Evolutionary conservation across 2,113 vertebrate genomes (phyloP), one percentile per base, ranked within the genome.

Genomic region (Notarius lentiginosus): DNA sequence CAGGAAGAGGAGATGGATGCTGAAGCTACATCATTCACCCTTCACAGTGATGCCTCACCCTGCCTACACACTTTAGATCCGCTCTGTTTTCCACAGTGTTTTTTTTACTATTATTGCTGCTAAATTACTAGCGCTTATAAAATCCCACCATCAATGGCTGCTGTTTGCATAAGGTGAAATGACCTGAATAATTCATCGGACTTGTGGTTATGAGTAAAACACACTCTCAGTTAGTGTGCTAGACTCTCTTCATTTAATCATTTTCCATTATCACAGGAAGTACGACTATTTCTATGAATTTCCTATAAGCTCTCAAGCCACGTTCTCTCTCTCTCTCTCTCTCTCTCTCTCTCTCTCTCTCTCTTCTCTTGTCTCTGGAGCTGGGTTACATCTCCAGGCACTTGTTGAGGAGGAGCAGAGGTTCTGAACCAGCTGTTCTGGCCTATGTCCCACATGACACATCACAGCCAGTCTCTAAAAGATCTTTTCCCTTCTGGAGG

Each of bases 351-450:
- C 60, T 79, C 53, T 53, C 53, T 53, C 53, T 79, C 63, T 80
- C 51, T 83, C 20, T 20, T 77, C 30, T 51, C 60, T 79, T 53
- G 63, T 84, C 84, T 88, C 87, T 63, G 41, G 66, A 86, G 90
- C 76, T 85, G 79, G 61, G 82, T 77, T 53, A 41, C 66, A 47
- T 90, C 89, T 90, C 89, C 68, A 85, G 90, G 77, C 85, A 90
- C 92, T 88, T 89, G 91, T 92, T 90, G 91, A 90, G 82, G 86
- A 87, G 85, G 91, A 84, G 89, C 84, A 89, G 86, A 89, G 91
- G 90, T 90, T 90, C 82, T 90, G 90, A 91, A 90, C 86, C 88
- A 89, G 89, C 89, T 89, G 88, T 92, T 88, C 90, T 84, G 79
- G 73, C 66, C 87, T 58, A 6, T 6, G 51, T 89, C 91, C 88